Evolutionary conservation across 1,140 invertebrate species (phyloP).

Genomic region (Geopemphigus sp.): DNA sequence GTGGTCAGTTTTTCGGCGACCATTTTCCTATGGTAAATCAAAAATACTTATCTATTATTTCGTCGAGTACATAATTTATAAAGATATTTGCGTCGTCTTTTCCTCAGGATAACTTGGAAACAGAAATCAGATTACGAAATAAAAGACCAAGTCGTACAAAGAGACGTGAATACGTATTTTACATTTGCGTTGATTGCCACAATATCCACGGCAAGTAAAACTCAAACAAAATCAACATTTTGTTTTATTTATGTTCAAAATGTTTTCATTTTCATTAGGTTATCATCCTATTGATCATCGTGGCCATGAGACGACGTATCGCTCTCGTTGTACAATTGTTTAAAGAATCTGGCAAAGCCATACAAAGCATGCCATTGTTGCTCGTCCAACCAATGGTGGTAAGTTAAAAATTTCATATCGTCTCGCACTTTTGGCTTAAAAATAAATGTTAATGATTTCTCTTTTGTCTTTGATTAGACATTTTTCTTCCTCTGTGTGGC

Average conservation of each 20-base stretch:
- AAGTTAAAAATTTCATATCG: conserved; percentile 53
- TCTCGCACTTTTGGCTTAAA: neutral
- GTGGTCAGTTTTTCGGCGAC: conserved; percentile 63
- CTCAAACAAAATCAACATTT: neutral
- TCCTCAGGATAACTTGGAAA: conserved; percentile 55
- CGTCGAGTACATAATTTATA: conserved; percentile 1
- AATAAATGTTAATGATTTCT: neutral
- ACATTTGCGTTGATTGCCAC: conserved; percentile 64
- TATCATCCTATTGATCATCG: conserved; percentile 65
- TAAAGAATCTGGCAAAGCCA: conserved; percentile 72
- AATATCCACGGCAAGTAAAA: conserved; percentile 61
- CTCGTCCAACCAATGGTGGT: conserved; percentile 73
- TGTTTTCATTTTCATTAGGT: conserved; percentile 54
- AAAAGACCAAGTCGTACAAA: conserved; percentile 53
- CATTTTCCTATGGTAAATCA: conserved; percentile 66
- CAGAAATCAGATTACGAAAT: conserved; percentile 53
- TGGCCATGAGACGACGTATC: conserved; percentile 73
- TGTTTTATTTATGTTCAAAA: neutral
- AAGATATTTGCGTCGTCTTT: conserved; percentile 48
- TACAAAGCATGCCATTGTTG: conserved; percentile 69
- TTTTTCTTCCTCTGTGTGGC: conserved; percentile 62
- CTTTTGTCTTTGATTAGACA: conserved; percentile 60
- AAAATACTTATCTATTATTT: conserved; percentile 52
- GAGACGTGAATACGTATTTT: conserved; percentile 55
- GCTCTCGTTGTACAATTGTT: conserved; percentile 69